Conservation (phyloP, 1,140 invertebrate genomes). For the Calliphora vicina region DNA sequence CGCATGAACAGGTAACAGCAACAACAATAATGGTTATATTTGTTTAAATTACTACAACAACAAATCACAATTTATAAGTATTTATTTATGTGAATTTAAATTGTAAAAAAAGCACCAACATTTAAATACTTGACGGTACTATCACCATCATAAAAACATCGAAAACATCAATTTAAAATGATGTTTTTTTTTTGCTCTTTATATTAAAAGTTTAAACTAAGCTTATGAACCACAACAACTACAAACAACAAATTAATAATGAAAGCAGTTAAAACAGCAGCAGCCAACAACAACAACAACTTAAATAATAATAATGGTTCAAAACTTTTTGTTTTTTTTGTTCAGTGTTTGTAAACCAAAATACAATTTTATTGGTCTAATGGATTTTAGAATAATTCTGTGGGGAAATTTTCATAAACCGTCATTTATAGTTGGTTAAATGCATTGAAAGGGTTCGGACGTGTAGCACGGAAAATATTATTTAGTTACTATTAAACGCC, state of each 20-base stretch:
- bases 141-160: conserved; percentile 7
- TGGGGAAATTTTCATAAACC: neutral
- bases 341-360: neutral
- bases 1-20: neutral
- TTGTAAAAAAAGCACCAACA: neutral
- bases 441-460: conserved; percentile 26
- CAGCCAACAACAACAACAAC: conserved; percentile 19
- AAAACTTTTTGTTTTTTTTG: neutral
- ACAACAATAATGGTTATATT: neutral
- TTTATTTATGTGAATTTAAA: neutral
- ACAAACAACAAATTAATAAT: conserved; percentile 20
- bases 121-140: neutral
- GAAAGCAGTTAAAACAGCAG: conserved; percentile 22
- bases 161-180: conserved; percentile 7
- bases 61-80: neutral
- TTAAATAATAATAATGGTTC: conserved; percentile 16
- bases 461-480: neutral
- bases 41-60: neutral
- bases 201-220: conserved; percentile 13
- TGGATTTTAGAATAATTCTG: conserved; percentile 26
- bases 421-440: neutral
- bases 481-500: neutral
- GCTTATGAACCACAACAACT: conserved; percentile 7
- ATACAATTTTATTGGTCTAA: conserved; percentile 31
- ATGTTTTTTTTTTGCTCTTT: neutral